Conservation (phyloP, 2,113 vertebrate genomes). For the Talpa occidentalis region DNA sequence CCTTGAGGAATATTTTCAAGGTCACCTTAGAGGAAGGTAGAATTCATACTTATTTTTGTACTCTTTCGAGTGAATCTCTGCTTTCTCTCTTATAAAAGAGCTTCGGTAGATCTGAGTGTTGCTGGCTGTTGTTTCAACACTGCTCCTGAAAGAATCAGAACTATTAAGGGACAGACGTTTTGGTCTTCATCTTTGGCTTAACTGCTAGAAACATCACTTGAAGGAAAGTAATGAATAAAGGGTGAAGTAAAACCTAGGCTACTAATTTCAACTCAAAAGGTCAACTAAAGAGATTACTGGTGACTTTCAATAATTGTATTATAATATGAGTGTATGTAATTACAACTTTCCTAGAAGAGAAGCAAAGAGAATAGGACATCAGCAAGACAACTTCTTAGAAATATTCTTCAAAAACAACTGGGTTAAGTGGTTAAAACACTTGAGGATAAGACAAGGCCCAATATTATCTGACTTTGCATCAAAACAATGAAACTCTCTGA, state of each 20-base stretch:
- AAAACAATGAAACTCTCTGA: background rate
- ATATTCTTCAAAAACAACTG: constrained; percentile 9
- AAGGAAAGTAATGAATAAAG: constrained; percentile 2
- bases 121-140: background rate
- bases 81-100: background rate
- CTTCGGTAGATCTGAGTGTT: background rate
- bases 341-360: constrained; percentile 40
- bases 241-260: background rate
- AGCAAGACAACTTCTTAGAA: constrained; percentile 47
- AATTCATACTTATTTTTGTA: background rate
- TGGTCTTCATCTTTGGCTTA: background rate
- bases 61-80: background rate
- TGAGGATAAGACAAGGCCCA: background rate
- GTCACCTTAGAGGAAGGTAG: background rate
- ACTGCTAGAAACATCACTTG: background rate
- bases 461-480: background rate
- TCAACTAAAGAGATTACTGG: background rate
- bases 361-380: background rate
- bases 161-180: background rate
- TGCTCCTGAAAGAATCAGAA: background rate
- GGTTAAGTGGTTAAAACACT: too few species aligned
- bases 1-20: background rate
- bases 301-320: background rate
- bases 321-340: background rate
- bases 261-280: background rate